Evolutionary conservation across 2,888 invertebrate genomes (phyloP).

Genomic region (Leptopilina syphax): DNA sequence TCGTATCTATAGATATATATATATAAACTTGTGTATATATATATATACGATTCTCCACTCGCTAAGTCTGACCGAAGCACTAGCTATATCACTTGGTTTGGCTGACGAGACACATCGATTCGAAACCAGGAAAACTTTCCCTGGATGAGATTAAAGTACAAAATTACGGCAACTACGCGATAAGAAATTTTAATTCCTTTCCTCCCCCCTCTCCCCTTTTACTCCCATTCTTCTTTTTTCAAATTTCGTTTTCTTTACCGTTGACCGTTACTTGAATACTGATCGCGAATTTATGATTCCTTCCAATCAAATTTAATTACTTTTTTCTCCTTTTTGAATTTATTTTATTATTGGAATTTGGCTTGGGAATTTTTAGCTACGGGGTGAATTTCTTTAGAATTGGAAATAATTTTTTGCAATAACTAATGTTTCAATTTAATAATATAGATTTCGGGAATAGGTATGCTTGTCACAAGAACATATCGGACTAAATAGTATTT

Average conservation of each 20-base stretch:
- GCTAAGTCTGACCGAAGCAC: conserved; percentile 13
- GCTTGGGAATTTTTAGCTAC: no score
- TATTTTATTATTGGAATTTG: no score
- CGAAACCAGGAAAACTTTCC: conserved; percentile 61
- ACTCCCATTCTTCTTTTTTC: conserved; percentile 47
- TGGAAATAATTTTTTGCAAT: no score
- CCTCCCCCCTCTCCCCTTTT: conserved; percentile 48
- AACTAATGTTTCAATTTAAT: no score
- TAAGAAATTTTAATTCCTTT: conserved; percentile 70
- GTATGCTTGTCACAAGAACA: no score
- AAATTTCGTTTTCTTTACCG: conserved; percentile 53
- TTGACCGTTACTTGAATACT: neutral
- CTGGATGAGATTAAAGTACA: conserved; percentile 66
- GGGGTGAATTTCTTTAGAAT: no score
- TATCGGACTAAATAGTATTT: no score
- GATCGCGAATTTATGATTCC: no score
- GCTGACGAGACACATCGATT: conserved; percentile 68
- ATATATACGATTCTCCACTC: conserved; percentile 4
- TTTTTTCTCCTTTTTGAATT: no score
- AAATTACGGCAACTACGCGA: conserved; percentile 66
- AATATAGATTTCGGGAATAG: no score
- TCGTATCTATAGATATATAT: neutral
- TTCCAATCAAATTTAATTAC: no score
- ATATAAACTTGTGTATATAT: no score
- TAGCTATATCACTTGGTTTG: conserved; percentile 17